These are phyloP conservation scores for Cinclus mexicanus DNA, from an alignment of 2,113 vertebrate species.

Conservation along the genomic window DNA sequence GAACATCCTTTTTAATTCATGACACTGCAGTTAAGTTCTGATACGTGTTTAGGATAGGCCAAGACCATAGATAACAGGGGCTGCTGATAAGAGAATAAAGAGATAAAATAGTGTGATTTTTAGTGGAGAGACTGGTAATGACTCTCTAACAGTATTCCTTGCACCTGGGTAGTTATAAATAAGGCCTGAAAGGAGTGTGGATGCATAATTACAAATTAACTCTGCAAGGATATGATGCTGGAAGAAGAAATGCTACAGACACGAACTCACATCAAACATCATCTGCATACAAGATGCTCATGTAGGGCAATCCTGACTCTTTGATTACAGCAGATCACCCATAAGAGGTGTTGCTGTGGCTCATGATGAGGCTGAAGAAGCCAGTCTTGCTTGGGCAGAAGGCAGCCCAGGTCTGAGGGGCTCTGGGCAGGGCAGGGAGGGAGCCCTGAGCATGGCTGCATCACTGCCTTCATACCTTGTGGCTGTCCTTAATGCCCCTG, in stretches of 20 bases:
- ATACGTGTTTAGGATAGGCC: constrained; percentile 13
- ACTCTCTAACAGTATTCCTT: not conserved
- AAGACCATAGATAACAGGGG: constrained; percentile 1
- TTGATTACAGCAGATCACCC: not conserved
- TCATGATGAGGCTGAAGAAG: not conserved
- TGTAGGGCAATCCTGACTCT: rapidly evolving
- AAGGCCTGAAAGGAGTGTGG: not conserved
- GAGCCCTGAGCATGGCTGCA: not conserved
- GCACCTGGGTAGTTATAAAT: not conserved
- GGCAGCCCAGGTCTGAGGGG: not conserved
- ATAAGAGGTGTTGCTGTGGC: not conserved
- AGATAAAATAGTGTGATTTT: not conserved
- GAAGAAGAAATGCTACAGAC: not conserved
- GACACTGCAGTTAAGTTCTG: not conserved
- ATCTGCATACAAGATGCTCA: not conserved
- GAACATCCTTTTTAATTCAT: constrained; percentile 36
- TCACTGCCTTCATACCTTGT: not conserved
- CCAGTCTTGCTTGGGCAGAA: not conserved
- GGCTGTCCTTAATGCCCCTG: rapidly evolving
- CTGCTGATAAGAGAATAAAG: constrained; percentile 11
- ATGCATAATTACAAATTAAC: not conserved
- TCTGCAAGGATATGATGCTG: not conserved
- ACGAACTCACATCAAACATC: not conserved
- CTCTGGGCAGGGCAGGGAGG: not conserved
- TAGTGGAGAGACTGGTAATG: not conserved